These are phyloP conservation scores for Aporophyla nigra DNA, from an alignment of 2,888 invertebrate genomes.

Conservation along the genomic window DNA sequence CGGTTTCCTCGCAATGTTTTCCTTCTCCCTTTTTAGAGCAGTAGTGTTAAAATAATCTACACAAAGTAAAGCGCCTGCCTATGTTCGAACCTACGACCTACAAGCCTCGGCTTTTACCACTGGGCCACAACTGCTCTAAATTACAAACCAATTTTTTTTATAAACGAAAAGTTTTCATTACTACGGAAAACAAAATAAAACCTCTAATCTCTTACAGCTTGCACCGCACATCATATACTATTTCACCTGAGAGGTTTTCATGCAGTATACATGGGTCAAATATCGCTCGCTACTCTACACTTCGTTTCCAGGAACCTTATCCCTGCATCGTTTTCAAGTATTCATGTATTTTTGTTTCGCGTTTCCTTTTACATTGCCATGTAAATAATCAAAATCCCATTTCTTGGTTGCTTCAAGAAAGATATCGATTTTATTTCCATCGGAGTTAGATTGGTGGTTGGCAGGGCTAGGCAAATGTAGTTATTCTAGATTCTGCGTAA, in stretches of 20 bases:
- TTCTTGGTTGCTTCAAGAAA: background rate
- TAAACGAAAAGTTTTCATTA: no score
- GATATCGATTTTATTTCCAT: background rate
- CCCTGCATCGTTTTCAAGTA: constrained; percentile 3
- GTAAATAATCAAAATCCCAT: constrained; percentile 6
- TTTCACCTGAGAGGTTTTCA: constrained; percentile 56
- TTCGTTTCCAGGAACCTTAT: constrained; percentile 13
- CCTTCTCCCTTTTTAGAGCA: no score
- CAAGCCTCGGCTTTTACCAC: no score
- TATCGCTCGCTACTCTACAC: constrained; percentile 37
- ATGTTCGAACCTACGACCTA: no score
- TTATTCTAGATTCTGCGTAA: background rate
- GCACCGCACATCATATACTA: constrained; percentile 16
- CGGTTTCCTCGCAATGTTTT: no score
- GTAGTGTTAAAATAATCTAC: no score
- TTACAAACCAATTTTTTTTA: no score
- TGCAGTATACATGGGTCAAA: constrained; percentile 51
- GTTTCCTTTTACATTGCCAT: background rate
- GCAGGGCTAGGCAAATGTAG: background rate
- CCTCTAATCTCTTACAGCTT: constrained; percentile 3
- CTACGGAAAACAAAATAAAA: no score
- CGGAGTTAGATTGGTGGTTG: background rate
- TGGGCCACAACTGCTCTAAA: no score
- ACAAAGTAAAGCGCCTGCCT: no score
- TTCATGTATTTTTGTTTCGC: background rate